Percentiles rank a stretch among this genome's conserved stretches.
phyloP scores from a whole-genome alignment of 2,113 vertebrate genomes.

The Platysteira castanea region DNA sequence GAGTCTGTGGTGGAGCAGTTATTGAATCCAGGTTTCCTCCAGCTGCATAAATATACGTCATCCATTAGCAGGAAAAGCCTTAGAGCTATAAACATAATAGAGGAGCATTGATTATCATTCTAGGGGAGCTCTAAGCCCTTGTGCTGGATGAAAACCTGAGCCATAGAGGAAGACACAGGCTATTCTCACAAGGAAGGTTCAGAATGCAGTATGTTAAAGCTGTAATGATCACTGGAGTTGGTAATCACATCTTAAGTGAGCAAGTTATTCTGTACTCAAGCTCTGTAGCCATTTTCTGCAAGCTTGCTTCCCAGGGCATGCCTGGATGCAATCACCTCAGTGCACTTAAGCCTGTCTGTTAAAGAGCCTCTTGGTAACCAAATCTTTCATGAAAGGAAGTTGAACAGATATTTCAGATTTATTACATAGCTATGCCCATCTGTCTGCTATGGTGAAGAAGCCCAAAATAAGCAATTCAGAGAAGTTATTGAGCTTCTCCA shows the following conservation, averaged over 20 bases:
- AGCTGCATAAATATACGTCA: slow-evolving; percentile 63
- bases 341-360: not conserved
- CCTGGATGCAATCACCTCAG: not conserved
- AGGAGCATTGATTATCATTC: slow-evolving; percentile 51
- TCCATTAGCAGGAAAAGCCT: slow-evolving; percentile 56
- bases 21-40: slow-evolving; percentile 65
- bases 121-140: not conserved
- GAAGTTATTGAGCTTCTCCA: not conserved
- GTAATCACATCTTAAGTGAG: not conserved
- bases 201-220: not conserved
- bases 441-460: not conserved
- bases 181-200: not conserved
- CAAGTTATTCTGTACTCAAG: not conserved
- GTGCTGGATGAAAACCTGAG: not conserved
- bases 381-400: not conserved
- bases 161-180: not conserved
- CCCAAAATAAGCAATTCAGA: not conserved
- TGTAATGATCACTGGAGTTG: not conserved
- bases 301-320: not conserved
- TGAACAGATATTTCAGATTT: slow-evolving; percentile 14
- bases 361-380: slow-evolving; percentile 1
- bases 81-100: slow-evolving; percentile 48
- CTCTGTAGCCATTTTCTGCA: not conserved
- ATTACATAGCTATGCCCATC: not conserved
- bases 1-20: slow-evolving; percentile 58